Evolutionary conservation across 2,888 invertebrate genomes (phyloP), one percentile per base, ranked within the genome.

Genomic region (Oligia strigilis): DNA sequence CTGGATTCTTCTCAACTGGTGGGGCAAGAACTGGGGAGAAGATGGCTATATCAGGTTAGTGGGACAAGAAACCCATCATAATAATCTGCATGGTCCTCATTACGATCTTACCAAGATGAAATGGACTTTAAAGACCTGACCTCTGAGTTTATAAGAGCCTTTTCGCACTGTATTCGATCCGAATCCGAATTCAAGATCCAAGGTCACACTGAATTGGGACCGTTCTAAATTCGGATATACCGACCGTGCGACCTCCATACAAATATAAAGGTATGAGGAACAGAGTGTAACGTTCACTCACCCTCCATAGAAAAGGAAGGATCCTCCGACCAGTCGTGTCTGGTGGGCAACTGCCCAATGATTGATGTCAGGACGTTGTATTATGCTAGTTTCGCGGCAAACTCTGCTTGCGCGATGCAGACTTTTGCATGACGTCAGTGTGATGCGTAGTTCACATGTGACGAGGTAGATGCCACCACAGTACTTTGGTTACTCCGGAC

Each of bases 1-100:
- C 88, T 99, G 99, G 99, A 98, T 99, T 64, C 96, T 99, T 78
- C 98, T 99, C 92, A 99, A 99, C 96, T 99, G 99, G 98, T 99
- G 99, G 99, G 99, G 99, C 4, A 95, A 97, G n/a, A 97, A 96
- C 74, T 99, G 99, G 99, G 99, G 99, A 17, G 98, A 99, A 93
- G 95, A 98, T 14, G 99, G 99, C 0, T 99, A 98, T 93, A 99
- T 99, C 97, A 98, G 98, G 97, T 96, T 80, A 79, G 83, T 36
- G n/a, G 19, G 40, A 40, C 40, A 40, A 62, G 8, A 40, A 60
- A 40, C 36, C 3, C 4, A 40, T 64, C 17, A n/a, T 29, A 62
- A 14, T 62, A 36, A 64, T 17, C 36, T 64, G 17, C 29, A 8
- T 17, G 14, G 62, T 36, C 8, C 36, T 65, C 65, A 36, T 65